Conservation (phyloP, 1,140 invertebrate genomes). For the Heliothis virescens region DNA sequence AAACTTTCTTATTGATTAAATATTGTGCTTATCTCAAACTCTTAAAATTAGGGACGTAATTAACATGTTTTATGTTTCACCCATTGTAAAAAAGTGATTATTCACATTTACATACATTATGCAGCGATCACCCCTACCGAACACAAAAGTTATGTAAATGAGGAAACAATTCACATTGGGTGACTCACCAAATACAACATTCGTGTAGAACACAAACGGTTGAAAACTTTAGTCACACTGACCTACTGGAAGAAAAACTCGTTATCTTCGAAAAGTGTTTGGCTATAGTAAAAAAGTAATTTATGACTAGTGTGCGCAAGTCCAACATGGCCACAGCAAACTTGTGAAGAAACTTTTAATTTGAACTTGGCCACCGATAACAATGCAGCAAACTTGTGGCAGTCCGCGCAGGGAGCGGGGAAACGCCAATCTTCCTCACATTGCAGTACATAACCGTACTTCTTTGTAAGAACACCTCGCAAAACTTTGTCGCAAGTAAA, state of each 20-base stretch:
- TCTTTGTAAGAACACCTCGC: conserved; percentile 84
- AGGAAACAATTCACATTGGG: conserved; percentile 19
- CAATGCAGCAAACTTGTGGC: conserved; percentile 82
- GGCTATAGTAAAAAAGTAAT: conserved; percentile 56
- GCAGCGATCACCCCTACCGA: conserved; percentile 15
- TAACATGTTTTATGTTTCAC: neutral
- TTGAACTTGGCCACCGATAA: conserved; percentile 79
- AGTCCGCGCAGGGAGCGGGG: conserved; percentile 67
- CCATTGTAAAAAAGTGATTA: neutral
- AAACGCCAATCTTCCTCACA: conserved; percentile 79
- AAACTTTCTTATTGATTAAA: neutral
- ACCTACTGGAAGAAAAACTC: conserved; percentile 20
- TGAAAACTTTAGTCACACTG: conserved; percentile 1
- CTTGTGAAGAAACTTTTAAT: conserved; percentile 78
- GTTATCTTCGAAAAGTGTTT: conserved; percentile 5
- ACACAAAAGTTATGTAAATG: conserved; percentile 38
- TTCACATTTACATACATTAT: conserved; percentile 29
- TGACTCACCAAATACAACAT: conserved; percentile 26
- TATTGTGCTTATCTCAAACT: too few species aligned
- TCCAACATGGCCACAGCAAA: conserved; percentile 37
- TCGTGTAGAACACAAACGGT: conserved; percentile 11
- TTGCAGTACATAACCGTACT: conserved; percentile 84
- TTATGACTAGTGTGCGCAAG: conserved; percentile 67
- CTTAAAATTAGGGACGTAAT: neutral
- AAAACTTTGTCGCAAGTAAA: conserved; percentile 86